A percentile compares a stretch with the other conserved stretches of the same genome.
These are phyloP conservation scores for Habropoda laboriosa DNA, from an alignment of 1,140 invertebrate species.

Conservation along the genomic window DNA sequence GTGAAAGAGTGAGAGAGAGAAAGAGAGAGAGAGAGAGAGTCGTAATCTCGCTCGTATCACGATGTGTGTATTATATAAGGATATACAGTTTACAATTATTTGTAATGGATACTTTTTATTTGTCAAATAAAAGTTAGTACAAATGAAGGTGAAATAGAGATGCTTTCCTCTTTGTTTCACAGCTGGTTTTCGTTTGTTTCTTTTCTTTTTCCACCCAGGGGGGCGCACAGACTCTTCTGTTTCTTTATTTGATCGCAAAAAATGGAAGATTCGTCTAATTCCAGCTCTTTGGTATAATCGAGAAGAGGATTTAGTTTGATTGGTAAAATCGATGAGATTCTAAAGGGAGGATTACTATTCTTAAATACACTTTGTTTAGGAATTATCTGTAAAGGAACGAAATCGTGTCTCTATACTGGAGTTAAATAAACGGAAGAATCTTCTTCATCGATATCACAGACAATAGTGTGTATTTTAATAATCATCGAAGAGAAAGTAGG, in stretches of 20 bases:
- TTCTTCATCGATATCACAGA: conserved; percentile 22
- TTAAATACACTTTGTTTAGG: background rate
- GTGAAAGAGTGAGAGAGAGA: conserved; percentile 43
- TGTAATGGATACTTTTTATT: conserved; percentile 79
- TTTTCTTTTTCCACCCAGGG: too few species aligned
- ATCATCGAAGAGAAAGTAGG: background rate
- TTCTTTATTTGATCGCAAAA: too few species aligned
- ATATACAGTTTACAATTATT: conserved; percentile 79
- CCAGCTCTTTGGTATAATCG: too few species aligned
- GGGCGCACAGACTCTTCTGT: too few species aligned
- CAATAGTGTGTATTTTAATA: conserved; percentile 4
- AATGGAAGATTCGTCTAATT: too few species aligned
- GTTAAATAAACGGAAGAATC: background rate
- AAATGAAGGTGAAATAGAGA: conserved; percentile 61
- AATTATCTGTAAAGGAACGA: too few species aligned
- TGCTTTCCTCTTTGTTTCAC: too few species aligned
- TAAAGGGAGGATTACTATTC: background rate
- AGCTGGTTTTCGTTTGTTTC: background rate
- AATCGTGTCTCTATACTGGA: background rate
- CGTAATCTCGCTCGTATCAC: conserved; percentile 69
- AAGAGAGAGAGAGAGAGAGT: conserved; percentile 60
- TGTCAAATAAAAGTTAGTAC: conserved; percentile 80
- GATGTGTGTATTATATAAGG: conserved; percentile 72
- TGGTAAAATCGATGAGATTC: background rate
- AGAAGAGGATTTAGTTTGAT: background rate